phyloP scores from a whole-genome alignment of 1,140 invertebrate genomes.

The Cepaea nemoralis region DNA sequence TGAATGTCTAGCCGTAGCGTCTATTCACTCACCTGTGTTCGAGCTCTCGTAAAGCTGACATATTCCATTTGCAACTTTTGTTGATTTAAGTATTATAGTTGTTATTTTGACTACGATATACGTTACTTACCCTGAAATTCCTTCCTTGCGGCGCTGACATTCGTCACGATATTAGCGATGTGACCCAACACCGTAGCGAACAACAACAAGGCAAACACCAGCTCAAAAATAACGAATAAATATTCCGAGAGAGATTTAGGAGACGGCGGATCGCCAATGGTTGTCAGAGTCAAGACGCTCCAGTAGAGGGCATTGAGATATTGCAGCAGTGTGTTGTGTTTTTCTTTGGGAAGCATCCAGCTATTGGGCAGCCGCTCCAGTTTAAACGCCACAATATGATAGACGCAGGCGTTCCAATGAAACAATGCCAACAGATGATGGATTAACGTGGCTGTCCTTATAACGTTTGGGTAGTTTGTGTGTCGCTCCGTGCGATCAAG shows the following conservation, averaged over 20 bases:
- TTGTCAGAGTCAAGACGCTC: constrained; percentile 95
- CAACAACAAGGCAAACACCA: constrained; percentile 70
- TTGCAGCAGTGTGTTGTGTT: constrained; percentile 68
- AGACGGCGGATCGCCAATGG: constrained; percentile 81
- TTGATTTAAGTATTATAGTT: too few relatives aligned
- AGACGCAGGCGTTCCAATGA: constrained; percentile 99
- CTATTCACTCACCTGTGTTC: too few relatives aligned
- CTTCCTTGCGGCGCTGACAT: constrained; percentile 70
- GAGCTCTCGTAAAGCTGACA: too few relatives aligned
- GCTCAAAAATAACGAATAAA: constrained; percentile 69
- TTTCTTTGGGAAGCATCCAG: constrained; percentile 62
- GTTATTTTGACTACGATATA: too few relatives aligned
- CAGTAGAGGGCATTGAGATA: constrained; percentile 98
- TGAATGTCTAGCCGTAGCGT: too few relatives aligned
- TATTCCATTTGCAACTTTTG: too few relatives aligned
- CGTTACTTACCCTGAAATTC: constrained; percentile 71
- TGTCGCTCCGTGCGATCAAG: constrained; percentile 98
- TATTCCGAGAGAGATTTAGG: constrained; percentile 82
- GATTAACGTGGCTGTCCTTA: constrained; percentile 90
- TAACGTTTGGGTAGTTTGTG: constrained; percentile 97
- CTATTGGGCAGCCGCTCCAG: constrained; percentile 39
- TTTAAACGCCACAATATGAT: constrained; percentile 76
- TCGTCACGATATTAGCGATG: constrained; percentile 72
- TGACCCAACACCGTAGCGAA: constrained; percentile 72
- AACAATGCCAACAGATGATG: constrained; percentile 98